Evolutionary conservation across 2,797 vertebrate genomes (phyloP), one percentile per base, ranked within the genome.

Genomic region (Parauchenoglanis ngamensis): DNA sequence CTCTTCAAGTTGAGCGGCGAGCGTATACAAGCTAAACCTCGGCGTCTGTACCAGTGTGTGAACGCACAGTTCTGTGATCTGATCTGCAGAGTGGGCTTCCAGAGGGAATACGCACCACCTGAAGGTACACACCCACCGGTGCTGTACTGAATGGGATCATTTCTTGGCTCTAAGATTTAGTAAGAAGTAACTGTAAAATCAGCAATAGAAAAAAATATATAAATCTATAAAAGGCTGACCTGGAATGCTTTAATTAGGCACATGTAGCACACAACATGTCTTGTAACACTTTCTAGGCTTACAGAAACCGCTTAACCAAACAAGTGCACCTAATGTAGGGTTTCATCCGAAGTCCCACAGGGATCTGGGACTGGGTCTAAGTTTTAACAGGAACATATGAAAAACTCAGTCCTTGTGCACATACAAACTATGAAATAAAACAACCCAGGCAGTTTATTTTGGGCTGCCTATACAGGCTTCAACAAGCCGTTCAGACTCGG

Each of bases 71-170:
- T 97, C 92, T 96, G 95, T 19, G 83, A 92, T 28, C 88, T 92
- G 8, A 93, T 98, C n/a, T 94, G 95, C 90, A 93, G 82, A 0
- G 91, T 95, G 57, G 98, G 98, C 81, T 98, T 97, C 94, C 97
- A 97, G 49, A 94, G 95, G 75, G 92, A 94, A 78, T 97, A 93
- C 15, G 95, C 97, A 0, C 89, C 93, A 80, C 94, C 96, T 67
- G 6, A 88, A 46, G 96, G 98, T 99, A 96, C 13, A 31, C 78
- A 31, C 49, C 17, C 8, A 44, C 83, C 49, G 57, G 8, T 44
- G 4, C 8, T 56, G 52, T 57, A 78, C 17, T 56, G n/a, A 21
- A 21, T 56, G 52, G 13, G 25, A 49, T 7, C 12, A 67, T 67
- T 28, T 31, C n/a, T 68, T 40, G 7, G 28, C n/a, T 19, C 28